A percentile compares a stretch with the other conserved stretches of the same genome.
These are phyloP conservation scores for Pangasianodon gigas DNA, from an alignment of 2,113 vertebrate genomes.

Conservation along the genomic window DNA sequence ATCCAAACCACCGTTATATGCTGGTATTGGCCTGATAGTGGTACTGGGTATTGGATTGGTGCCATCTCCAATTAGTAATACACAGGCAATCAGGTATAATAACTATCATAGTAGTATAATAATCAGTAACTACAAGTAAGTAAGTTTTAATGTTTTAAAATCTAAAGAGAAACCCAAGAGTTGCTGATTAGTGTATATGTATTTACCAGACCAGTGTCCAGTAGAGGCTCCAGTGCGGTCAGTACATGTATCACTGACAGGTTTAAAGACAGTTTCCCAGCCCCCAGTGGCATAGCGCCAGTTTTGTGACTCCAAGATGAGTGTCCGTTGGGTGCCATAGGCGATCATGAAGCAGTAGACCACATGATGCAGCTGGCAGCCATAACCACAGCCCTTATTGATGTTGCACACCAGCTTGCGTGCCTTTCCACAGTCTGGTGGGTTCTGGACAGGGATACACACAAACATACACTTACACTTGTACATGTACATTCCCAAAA, in stretches of 20 bases:
- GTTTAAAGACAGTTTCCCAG: conserved; percentile 87
- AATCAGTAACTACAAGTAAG: neutral
- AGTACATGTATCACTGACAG: conserved; percentile 85
- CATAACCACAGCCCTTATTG: conserved; percentile 90
- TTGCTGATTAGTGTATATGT: neutral
- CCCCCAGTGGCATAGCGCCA: conserved; percentile 88
- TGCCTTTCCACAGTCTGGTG: conserved; percentile 86
- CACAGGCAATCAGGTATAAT: neutral
- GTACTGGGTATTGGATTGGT: neutral
- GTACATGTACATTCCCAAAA: neutral
- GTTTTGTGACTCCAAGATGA: conserved; percentile 87
- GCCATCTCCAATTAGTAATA: neutral
- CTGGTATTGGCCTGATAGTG: neutral
- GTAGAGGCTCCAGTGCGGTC: conserved; percentile 80
- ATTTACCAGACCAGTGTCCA: conserved; percentile 88
- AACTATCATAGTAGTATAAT: neutral
- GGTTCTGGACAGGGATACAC: conserved; percentile 74
- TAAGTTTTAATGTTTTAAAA: neutral
- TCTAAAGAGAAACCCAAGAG: neutral
- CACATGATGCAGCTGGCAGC: conserved; percentile 89
- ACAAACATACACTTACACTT: neutral
- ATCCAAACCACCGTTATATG: neutral
- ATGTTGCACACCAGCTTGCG: conserved; percentile 88
- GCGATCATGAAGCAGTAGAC: conserved; percentile 92
- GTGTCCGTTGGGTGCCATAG: conserved; percentile 83